Percentiles rank a stretch among this genome's conserved stretches.
Evolutionary conservation across 2,888 invertebrate species (phyloP).

Genomic region (Sepiola atlantica): DNA sequence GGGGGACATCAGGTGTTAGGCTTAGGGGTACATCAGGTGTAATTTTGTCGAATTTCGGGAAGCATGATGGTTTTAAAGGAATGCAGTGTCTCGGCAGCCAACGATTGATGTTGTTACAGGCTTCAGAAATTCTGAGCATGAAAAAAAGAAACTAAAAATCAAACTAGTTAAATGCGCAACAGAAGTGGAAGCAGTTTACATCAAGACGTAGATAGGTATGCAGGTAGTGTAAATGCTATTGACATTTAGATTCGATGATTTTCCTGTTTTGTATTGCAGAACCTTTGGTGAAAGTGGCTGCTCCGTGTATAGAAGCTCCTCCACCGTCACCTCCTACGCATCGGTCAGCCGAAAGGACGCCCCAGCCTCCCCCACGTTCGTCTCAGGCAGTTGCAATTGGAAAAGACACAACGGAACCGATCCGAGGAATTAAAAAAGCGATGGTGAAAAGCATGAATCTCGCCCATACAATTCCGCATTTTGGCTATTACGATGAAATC

Average conservation of each 20-base stretch:
- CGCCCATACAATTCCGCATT: conserved; percentile 87
- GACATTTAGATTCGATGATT: background rate
- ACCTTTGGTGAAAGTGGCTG: background rate
- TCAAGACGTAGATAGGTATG: background rate
- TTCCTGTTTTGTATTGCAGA: background rate
- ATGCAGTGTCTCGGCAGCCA: no score
- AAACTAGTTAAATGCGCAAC: no score
- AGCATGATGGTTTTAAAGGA: no score
- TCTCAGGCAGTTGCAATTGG: conserved; percentile 52
- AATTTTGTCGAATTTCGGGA: no score
- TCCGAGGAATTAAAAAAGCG: conserved; percentile 89
- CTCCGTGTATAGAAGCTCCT: background rate
- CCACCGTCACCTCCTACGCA: background rate
- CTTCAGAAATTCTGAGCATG: no score
- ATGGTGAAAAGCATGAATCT: conserved; percentile 98
- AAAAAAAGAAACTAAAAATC: no score
- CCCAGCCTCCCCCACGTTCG: conserved; percentile 51
- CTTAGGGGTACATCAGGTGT: no score
- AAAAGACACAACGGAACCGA: conserved; percentile 80
- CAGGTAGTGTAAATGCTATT: background rate
- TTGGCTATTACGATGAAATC: conserved; percentile 94
- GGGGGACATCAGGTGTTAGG: no score
- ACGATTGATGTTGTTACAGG: no score
- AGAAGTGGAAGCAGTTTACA: no score
- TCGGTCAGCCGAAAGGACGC: conserved; percentile 48